These are phyloP conservation scores for Salticus scenicus DNA, from an alignment of 2,888 invertebrate species.

Conservation along the genomic window DNA sequence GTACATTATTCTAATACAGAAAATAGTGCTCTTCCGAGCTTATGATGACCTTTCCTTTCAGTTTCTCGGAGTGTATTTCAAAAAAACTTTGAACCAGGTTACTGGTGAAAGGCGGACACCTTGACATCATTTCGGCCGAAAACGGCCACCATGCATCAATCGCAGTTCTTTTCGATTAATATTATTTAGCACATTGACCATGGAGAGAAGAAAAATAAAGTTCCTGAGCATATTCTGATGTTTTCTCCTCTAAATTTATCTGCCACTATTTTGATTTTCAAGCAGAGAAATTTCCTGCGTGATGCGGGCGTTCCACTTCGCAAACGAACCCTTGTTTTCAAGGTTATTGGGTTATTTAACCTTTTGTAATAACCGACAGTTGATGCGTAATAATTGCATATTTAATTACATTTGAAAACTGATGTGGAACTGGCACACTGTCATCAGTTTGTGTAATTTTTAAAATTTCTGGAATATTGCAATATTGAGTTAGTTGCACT, in stretches of 20 bases:
- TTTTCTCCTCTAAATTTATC: slow-evolving; percentile 25
- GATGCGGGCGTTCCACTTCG: slow-evolving; percentile 64
- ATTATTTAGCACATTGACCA: slow-evolving; percentile 64
- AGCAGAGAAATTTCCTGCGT: slow-evolving; percentile 49
- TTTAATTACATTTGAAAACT: too few species aligned
- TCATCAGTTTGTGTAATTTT: too few species aligned
- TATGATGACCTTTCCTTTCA: not conserved
- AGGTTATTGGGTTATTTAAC: slow-evolving; percentile 67
- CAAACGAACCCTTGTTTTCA: slow-evolving; percentile 46
- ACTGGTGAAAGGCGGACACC: slow-evolving; percentile 52
- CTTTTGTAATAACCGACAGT: slow-evolving; percentile 33
- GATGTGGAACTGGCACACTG: too few species aligned
- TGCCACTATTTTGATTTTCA: slow-evolving; percentile 55
- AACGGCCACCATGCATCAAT: slow-evolving; percentile 2
- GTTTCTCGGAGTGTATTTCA: not conserved
- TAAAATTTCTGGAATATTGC: too few species aligned
- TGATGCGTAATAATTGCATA: not conserved
- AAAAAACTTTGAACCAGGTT: slow-evolving; percentile 32
- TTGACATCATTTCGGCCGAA: slow-evolving; percentile 52
- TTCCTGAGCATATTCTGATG: slow-evolving; percentile 30
- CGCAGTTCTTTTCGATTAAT: slow-evolving; percentile 31
- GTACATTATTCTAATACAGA: too few species aligned
- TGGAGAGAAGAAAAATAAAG: slow-evolving; percentile 35
- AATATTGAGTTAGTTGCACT: too few species aligned
- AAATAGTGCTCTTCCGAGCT: too few species aligned